phyloP scores from a whole-genome alignment of 2,888 invertebrate species.

The Macrophya alboannulata region DNA sequence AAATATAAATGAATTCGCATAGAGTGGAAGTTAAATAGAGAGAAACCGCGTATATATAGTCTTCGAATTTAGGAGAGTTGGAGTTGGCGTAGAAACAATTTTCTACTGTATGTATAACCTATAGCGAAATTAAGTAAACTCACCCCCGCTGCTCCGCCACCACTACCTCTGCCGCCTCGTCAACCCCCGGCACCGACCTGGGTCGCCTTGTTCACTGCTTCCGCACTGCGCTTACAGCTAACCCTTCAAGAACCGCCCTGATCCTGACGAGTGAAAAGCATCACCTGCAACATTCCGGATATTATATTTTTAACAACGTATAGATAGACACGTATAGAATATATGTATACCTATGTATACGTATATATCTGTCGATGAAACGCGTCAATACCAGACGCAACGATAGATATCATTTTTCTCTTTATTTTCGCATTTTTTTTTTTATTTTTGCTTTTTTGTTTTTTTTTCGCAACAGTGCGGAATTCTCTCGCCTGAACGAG shows the following conservation, averaged over 20 bases:
- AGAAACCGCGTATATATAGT: background rate
- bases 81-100: conserved; percentile 1
- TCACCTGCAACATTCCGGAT: conserved; percentile 72
- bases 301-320: conserved; percentile 68
- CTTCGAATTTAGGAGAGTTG: background rate
- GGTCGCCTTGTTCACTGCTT: conserved; percentile 43
- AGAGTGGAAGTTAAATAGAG: conserved; percentile 63
- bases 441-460: background rate
- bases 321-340: conserved; percentile 41
- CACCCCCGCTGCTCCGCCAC: conserved; percentile 78
- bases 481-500: conserved; percentile 21
- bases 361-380: conserved; percentile 3
- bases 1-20: conserved; percentile 48
- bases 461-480: background rate
- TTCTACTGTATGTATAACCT: background rate
- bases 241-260: conserved; percentile 26
- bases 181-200: conserved; percentile 72
- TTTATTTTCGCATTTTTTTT: background rate
- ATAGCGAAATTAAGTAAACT: conserved; percentile 60
- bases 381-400: conserved; percentile 3
- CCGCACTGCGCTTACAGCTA: conserved; percentile 32
- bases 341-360: background rate
- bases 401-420: background rate
- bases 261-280: conserved; percentile 62
- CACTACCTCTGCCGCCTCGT: conserved; percentile 78